Evolutionary conservation across 2,888 invertebrate species (phyloP).

Genomic region (Apotomis turbidana): DNA sequence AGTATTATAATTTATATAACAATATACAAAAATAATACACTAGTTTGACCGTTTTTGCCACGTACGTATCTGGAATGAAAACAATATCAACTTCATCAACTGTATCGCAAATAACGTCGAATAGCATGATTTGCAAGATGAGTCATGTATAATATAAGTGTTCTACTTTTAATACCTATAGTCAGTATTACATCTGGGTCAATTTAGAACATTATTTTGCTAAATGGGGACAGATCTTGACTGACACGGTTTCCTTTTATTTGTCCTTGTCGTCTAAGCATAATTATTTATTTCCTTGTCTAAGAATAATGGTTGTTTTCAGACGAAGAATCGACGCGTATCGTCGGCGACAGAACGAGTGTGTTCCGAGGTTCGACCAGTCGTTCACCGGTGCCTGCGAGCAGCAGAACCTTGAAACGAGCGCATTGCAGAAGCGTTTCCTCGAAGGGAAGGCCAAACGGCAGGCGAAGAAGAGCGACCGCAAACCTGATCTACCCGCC

Average conservation of each 20-base stretch:
- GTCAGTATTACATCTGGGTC: background rate
- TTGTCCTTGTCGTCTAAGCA: background rate
- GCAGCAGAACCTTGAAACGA: conserved; percentile 95
- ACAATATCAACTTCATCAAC: background rate
- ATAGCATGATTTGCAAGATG: background rate
- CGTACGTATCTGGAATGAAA: background rate
- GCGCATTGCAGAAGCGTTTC: conserved; percentile 93
- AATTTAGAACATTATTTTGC: conserved; percentile 7
- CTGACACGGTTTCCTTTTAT: background rate
- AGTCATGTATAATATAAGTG: background rate
- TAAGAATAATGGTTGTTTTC: conserved; percentile 53
- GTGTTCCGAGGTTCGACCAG: conserved; percentile 94
- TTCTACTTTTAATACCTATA: background rate
- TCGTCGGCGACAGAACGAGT: conserved; percentile 92
- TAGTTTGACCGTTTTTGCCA: background rate
- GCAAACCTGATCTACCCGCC: conserved; percentile 76
- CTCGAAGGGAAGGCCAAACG: conserved; percentile 96
- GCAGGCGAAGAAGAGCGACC: conserved; percentile 91
- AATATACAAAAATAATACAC: background rate
- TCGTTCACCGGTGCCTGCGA: conserved; percentile 94
- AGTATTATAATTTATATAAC: too few relatives aligned
- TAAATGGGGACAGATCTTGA: conserved; percentile 3
- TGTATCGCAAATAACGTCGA: background rate
- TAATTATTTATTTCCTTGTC: background rate
- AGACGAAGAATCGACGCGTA: conserved; percentile 94